Percentiles rank a stretch among this genome's conserved stretches.
These are phyloP conservation scores for Euthynnus affinis DNA, from an alignment of 2,797 vertebrate genomes.

Conservation along the genomic window DNA sequence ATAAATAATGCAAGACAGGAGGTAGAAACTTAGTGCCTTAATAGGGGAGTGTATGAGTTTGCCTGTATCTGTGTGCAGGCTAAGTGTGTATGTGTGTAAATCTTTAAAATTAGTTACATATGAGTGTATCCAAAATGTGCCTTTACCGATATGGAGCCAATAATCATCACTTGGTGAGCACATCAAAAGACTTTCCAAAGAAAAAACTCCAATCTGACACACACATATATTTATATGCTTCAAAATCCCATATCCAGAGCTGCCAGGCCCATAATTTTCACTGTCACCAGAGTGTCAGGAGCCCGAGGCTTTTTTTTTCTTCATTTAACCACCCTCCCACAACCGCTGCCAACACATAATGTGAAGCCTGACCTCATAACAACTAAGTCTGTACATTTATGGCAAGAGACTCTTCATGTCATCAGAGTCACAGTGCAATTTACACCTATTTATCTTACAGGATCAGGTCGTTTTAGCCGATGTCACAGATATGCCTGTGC, in stretches of 20 bases:
- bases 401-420: slow-evolving; percentile 71
- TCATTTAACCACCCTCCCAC: slow-evolving; percentile 21
- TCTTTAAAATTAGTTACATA: slow-evolving; percentile 62
- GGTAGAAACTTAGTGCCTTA: slow-evolving; percentile 84
- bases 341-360: slow-evolving; percentile 34
- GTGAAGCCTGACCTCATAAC: slow-evolving; percentile 46
- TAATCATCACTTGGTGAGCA: slow-evolving; percentile 59
- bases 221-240: slow-evolving; percentile 50
- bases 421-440: slow-evolving; percentile 61
- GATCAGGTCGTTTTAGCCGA: slow-evolving; percentile 38
- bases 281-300: slow-evolving; percentile 35
- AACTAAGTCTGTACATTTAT: slow-evolving; percentile 76
- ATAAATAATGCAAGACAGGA: slow-evolving; percentile 85
- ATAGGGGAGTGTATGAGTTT: slow-evolving; percentile 52
- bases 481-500: slow-evolving; percentile 35
- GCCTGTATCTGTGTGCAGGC: slow-evolving; percentile 44
- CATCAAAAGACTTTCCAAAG: slow-evolving; percentile 51
- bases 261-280: slow-evolving; percentile 36
- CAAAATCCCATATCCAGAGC: slow-evolving; percentile 44
- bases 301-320: slow-evolving; percentile 7
- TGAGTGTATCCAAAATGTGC: slow-evolving; percentile 65
- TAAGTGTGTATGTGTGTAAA: slow-evolving; percentile 46
- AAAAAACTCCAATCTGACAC: slow-evolving; percentile 37
- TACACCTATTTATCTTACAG: slow-evolving; percentile 56
- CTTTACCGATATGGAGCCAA: slow-evolving; percentile 56